phyloP scores from a whole-genome alignment of 2,888 invertebrate species.

The Apeira syringaria region DNA sequence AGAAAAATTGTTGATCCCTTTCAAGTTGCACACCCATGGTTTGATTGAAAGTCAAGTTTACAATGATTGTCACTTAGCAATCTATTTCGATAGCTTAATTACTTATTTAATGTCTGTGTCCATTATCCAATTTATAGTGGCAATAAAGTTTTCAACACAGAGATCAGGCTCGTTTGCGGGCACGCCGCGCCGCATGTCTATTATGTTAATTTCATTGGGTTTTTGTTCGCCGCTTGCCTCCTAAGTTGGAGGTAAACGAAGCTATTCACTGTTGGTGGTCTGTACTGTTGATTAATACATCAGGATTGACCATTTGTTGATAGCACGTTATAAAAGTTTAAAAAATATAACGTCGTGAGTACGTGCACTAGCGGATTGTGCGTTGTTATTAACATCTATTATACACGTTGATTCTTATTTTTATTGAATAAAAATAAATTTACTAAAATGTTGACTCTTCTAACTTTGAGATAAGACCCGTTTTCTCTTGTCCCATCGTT shows the following conservation, averaged over 20 bases:
- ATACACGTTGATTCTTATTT: no score
- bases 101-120: slow-evolving; percentile 15
- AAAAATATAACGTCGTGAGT: no score
- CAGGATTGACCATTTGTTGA: slow-evolving; percentile 9
- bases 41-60: no score
- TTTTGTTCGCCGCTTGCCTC: slow-evolving; percentile 9
- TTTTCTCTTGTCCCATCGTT: no score
- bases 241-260: not conserved
- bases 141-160: slow-evolving; percentile 26
- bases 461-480: no score
- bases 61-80: slow-evolving; percentile 1
- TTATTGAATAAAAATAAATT: no score
- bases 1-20: no score
- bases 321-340: not conserved
- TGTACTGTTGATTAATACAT: slow-evolving; percentile 10
- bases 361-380: not conserved
- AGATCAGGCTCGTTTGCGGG: slow-evolving; percentile 12
- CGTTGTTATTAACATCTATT: no score
- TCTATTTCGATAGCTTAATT: slow-evolving; percentile 15
- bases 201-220: slow-evolving; percentile 26
- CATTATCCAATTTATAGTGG: slow-evolving; percentile 20
- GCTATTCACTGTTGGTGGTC: slow-evolving; percentile 10
- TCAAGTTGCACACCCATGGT: no score
- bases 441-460: no score
- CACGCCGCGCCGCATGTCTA: slow-evolving; percentile 18